phyloP scores from a whole-genome alignment of 2,113 vertebrate genomes.

The Podocnemis expansa region DNA sequence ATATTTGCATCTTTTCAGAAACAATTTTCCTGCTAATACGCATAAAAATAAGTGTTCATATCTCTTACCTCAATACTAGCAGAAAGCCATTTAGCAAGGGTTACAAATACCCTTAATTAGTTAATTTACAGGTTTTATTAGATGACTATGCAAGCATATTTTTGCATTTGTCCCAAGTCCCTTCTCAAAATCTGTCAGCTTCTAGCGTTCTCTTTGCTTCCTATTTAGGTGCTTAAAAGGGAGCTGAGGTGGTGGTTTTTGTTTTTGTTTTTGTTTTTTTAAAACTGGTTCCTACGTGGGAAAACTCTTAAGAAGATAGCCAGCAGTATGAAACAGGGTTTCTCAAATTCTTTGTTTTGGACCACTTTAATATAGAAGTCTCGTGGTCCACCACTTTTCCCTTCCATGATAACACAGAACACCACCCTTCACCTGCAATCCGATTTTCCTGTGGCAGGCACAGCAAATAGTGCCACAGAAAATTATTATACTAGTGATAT shows the following conservation, averaged over 20 bases:
- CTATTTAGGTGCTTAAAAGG: background rate
- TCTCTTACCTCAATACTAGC: background rate
- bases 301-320: accelerated
- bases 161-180: background rate
- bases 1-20: background rate
- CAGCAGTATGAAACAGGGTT: background rate
- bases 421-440: background rate
- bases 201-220: accelerated
- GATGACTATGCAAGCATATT: accelerated
- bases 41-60: background rate
- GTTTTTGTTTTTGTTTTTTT: no score
- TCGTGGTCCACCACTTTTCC: background rate
- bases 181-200: accelerated
- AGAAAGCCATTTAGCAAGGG: no score
- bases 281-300: accelerated
- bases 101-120: background rate
- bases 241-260: no score
- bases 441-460: background rate
- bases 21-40: background rate
- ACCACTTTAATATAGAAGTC: background rate
- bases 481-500: background rate
- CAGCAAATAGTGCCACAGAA: background rate
- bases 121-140: background rate
- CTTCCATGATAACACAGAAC: background rate
- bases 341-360: background rate